These are phyloP conservation scores for Luehdorfia chinensis DNA, from an alignment of 1,140 invertebrate genomes.

Conservation along the genomic window DNA sequence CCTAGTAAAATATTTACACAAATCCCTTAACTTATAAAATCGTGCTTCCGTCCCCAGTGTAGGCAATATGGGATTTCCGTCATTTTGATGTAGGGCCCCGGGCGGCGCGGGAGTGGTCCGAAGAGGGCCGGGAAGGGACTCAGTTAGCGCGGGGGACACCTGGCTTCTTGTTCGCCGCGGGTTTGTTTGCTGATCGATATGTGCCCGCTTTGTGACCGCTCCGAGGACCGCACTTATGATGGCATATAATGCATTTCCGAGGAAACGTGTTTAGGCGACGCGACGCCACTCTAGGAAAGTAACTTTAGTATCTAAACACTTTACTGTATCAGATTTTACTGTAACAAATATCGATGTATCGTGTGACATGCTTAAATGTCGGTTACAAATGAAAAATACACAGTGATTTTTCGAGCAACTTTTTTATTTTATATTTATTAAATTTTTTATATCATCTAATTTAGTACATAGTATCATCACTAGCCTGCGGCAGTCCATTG, in stretches of 20 bases:
- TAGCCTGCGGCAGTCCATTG: too few species aligned
- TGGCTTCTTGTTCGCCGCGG: conserved; percentile 42
- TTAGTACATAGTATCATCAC: too few species aligned
- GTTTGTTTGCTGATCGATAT: conserved; percentile 68
- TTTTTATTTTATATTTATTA: too few species aligned
- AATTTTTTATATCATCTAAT: too few species aligned
- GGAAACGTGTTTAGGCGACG: conserved; percentile 26
- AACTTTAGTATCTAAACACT: not conserved
- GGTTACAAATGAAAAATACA: too few species aligned
- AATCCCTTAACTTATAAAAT: conserved; percentile 77
- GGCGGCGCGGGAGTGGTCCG: conserved; percentile 43
- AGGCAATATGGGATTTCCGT: conserved; percentile 74
- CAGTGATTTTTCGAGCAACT: too few species aligned
- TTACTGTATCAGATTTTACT: not conserved
- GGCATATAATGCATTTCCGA: conserved; percentile 36
- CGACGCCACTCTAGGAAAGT: conserved; percentile 1
- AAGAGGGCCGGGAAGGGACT: conserved; percentile 33
- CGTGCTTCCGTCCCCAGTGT: conserved; percentile 62
- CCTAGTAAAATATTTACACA: conserved; percentile 76
- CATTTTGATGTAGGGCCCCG: conserved; percentile 69
- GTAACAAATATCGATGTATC: too few species aligned
- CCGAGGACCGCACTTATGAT: conserved; percentile 20
- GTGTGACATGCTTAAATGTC: too few species aligned
- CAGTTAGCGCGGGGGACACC: conserved; percentile 50
- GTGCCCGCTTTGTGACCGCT: conserved; percentile 34